Percentiles rank a stretch among this genome's conserved stretches.
Evolutionary conservation across 2,797 vertebrate genomes (phyloP).

Genomic region (Myripristis murdjan): DNA sequence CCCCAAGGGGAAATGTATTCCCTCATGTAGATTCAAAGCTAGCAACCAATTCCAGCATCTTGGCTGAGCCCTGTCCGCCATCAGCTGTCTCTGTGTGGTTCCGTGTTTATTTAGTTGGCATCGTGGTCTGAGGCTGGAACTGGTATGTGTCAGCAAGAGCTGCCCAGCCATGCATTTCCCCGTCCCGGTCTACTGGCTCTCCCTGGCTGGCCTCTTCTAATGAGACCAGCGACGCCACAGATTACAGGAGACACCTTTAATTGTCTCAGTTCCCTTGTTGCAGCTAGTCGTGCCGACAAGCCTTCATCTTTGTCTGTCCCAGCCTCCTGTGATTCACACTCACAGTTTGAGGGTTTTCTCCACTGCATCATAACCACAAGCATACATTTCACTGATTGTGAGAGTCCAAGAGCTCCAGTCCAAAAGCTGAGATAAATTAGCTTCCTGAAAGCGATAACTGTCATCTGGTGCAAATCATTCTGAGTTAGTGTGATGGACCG

Average conservation of each 20-base stretch:
- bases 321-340: neutral
- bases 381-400: conserved; percentile 2
- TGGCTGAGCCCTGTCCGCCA: no score
- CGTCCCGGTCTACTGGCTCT: conserved; percentile 2
- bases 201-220: conserved; percentile 24
- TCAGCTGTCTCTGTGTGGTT: neutral
- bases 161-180: neutral
- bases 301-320: conserved; percentile 9
- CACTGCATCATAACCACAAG: no score
- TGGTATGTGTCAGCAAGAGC: neutral
- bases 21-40: neutral
- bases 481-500: neutral
- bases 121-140: neutral
- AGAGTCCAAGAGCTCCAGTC: neutral
- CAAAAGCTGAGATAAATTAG: neutral
- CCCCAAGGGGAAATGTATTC: no score
- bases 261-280: conserved; percentile 27
- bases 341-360: conserved; percentile 2
- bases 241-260: conserved; percentile 55
- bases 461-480: neutral
- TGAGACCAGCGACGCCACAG: conserved; percentile 19
- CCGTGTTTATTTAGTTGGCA: neutral
- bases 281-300: conserved; percentile 16
- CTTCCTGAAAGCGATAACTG: conserved; percentile 9
- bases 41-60: no score